Percentiles rank a stretch among this genome's conserved stretches.
phyloP scores from a whole-genome alignment of 1,140 invertebrate species.

The Atta colombica region DNA sequence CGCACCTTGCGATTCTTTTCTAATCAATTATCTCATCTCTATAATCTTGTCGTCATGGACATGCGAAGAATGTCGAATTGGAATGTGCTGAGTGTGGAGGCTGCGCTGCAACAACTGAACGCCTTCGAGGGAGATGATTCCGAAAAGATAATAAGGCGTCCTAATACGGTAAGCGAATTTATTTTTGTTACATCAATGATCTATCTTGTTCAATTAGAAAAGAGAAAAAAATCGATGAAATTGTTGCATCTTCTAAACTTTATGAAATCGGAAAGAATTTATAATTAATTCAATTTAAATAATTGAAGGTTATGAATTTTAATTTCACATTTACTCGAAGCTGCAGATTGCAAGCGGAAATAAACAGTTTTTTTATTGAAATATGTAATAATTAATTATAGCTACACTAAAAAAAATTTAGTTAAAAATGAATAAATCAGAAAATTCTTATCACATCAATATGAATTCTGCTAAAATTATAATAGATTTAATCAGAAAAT shows the following conservation, averaged over 20 bases:
- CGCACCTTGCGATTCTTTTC: slow-evolving; percentile 49
- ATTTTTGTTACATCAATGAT: not conserved
- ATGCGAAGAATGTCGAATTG: slow-evolving; percentile 85
- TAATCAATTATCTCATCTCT: slow-evolving; percentile 62
- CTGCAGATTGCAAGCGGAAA: not conserved
- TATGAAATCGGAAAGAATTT: too few relatives aligned
- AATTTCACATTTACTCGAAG: not conserved
- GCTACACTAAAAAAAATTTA: too few relatives aligned
- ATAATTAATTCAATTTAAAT: too few relatives aligned
- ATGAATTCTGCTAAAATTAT: too few relatives aligned
- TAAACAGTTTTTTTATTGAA: too few relatives aligned
- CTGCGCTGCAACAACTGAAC: slow-evolving; percentile 83
- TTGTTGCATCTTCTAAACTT: not conserved
- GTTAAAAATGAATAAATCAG: too few relatives aligned
- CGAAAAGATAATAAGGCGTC: slow-evolving; percentile 75
- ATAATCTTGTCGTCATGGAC: slow-evolving; percentile 77
- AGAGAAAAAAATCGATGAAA: not conserved
- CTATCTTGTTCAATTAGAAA: not conserved
- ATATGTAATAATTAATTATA: too few relatives aligned
- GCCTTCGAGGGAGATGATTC: slow-evolving; percentile 73
- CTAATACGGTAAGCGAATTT: slow-evolving; percentile 78
- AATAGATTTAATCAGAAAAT: too few relatives aligned
- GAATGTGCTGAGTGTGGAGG: slow-evolving; percentile 85
- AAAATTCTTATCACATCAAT: too few relatives aligned
- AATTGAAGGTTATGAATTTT: not conserved